These are phyloP conservation scores for Apocrypta bakeri DNA, from an alignment of 1,140 invertebrate genomes.

Conservation along the genomic window DNA sequence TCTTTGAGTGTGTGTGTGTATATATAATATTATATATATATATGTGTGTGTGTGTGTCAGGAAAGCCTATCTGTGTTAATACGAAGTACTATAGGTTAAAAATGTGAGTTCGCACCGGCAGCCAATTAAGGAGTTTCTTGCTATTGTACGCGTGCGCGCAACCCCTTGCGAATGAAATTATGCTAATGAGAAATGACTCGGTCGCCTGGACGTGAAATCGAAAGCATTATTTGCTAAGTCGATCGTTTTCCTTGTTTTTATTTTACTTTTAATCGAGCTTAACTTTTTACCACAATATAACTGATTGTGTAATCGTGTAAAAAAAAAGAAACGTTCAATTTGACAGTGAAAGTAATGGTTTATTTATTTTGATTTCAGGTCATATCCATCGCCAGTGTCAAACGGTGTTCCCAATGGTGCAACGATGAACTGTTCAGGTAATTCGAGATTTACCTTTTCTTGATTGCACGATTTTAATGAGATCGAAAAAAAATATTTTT, in stretches of 20 bases:
- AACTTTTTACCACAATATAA: too few species aligned
- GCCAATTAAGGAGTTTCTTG: constrained; percentile 33
- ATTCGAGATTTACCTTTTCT: not conserved
- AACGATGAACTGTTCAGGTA: constrained; percentile 68
- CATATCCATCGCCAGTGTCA: constrained; percentile 71
- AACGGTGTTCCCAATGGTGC: constrained; percentile 68
- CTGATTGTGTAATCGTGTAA: too few species aligned
- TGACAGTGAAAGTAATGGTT: not conserved
- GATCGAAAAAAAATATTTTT: too few species aligned
- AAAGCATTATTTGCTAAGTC: not conserved
- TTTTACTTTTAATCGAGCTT: too few species aligned
- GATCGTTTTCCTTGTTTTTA: not conserved
- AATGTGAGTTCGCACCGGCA: not conserved
- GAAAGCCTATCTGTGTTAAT: too few species aligned
- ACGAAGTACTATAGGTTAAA: too few species aligned
- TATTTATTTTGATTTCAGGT: constrained; percentile 63
- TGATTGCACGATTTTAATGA: too few species aligned
- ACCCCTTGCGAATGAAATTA: constrained; percentile 15
- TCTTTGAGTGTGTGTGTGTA: too few species aligned
- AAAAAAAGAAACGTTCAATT: too few species aligned
- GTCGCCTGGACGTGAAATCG: not conserved
- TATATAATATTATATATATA: too few species aligned
- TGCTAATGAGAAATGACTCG: constrained; percentile 14
- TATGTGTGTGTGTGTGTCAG: too few species aligned
- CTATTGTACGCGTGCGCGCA: not conserved